Conservation (phyloP, 2,113 vertebrate genomes). For the Tamias sibiricus region DNA sequence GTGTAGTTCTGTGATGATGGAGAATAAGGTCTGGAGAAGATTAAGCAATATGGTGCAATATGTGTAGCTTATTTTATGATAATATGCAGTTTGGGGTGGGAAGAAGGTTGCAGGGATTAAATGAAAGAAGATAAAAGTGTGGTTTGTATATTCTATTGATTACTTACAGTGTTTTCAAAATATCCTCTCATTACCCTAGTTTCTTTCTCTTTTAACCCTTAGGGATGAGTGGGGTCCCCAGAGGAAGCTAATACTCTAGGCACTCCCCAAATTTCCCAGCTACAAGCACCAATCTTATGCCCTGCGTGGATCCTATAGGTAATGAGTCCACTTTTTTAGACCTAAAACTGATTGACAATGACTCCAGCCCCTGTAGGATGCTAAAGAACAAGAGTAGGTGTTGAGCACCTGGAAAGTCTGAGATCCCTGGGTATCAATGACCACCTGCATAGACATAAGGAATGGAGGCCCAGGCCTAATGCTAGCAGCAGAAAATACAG, state of each 20-base stretch:
- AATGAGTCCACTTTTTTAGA: not conserved
- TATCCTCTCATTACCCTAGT: not conserved
- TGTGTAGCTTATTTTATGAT: not conserved
- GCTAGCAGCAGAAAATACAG: not conserved
- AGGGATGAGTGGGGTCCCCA: not conserved
- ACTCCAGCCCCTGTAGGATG: not conserved
- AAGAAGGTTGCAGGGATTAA: not conserved
- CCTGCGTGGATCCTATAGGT: not conserved
- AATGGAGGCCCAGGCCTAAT: not conserved
- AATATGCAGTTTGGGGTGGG: not conserved
- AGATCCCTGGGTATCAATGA: not conserved
- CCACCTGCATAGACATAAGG: not conserved
- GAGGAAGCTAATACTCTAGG: not conserved
- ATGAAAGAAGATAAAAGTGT: not conserved
- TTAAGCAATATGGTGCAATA: not conserved
- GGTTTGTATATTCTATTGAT: not conserved
- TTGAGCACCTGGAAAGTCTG: no score
- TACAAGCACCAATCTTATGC: not conserved
- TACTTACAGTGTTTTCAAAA: not conserved
- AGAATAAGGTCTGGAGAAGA: not conserved
- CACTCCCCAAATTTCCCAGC: not conserved
- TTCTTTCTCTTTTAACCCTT: constrained; percentile 23
- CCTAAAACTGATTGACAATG: not conserved
- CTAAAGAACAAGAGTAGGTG: not conserved
- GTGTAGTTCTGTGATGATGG: not conserved